Conservation (phyloP, 2,888 invertebrate genomes). For the Tenthredo livida region DNA sequence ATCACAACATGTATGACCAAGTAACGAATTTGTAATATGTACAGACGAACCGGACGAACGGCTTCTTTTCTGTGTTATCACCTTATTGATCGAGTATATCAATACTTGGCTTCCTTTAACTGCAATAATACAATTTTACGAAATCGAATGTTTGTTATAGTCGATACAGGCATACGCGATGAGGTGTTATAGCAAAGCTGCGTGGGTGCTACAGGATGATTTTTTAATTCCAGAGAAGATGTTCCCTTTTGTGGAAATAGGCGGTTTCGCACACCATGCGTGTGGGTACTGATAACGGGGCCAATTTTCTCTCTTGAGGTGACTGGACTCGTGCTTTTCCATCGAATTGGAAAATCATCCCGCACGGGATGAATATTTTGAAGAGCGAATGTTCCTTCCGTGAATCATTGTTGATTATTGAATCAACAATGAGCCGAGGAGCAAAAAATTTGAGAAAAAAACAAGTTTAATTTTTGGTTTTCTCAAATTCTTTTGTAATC, state of each 20-base stretch:
- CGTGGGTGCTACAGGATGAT: neutral
- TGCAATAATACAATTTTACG: neutral
- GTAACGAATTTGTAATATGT: neutral
- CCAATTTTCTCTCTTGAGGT: neutral
- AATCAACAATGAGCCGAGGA: too few relatives aligned
- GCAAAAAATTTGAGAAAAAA: too few relatives aligned
- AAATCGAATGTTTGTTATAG: neutral
- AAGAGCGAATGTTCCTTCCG: too few relatives aligned
- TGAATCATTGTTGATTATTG: too few relatives aligned
- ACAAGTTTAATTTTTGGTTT: too few relatives aligned
- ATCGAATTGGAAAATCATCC: too few relatives aligned
- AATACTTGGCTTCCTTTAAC: neutral
- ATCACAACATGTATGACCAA: neutral
- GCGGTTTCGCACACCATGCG: neutral
- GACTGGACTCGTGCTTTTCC: too few relatives aligned
- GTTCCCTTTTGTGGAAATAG: neutral
- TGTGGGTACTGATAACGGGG: conserved; percentile 2
- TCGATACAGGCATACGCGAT: neutral
- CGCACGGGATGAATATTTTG: too few relatives aligned
- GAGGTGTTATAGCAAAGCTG: neutral
- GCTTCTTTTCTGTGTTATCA: neutral
- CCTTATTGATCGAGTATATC: neutral
- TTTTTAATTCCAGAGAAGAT: neutral
- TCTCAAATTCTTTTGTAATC: too few relatives aligned
- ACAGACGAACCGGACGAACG: neutral